phyloP scores from a whole-genome alignment of 2,113 vertebrate genomes.

The Tachysurus vachellii region DNA sequence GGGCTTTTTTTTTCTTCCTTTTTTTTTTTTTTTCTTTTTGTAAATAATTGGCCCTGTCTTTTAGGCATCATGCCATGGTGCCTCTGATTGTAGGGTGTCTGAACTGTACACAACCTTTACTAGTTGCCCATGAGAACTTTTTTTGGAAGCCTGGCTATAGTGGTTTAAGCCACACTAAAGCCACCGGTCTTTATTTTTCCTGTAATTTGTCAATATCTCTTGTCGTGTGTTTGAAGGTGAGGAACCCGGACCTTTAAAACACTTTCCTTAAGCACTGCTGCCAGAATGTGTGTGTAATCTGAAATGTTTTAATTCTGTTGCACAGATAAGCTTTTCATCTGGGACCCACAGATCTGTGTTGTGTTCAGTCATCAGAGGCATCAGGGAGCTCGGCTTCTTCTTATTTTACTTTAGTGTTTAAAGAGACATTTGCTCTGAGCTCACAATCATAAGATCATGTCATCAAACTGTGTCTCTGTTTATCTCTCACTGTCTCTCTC shows the following conservation, averaged over 20 bases:
- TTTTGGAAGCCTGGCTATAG: neutral
- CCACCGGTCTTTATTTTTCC: neutral
- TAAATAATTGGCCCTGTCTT: constrained; percentile 27
- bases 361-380: neutral
- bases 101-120: neutral
- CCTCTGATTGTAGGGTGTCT: constrained; percentile 24
- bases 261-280: neutral
- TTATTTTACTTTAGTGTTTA: neutral
- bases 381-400: neutral
- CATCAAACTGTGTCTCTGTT: neutral
- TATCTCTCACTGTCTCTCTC: neutral
- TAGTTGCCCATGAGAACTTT: neutral
- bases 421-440: neutral
- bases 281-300: constrained; percentile 38
- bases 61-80: constrained; percentile 11
- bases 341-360: neutral
- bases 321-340: neutral
- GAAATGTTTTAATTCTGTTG: constrained; percentile 30
- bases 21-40: neutral
- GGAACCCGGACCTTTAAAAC: neutral
- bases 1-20: constrained; percentile 10
- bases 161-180: constrained; percentile 1
- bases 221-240: neutral
- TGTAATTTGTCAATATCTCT: neutral
- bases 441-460: neutral